Conservation (phyloP, 2,797 vertebrate species). For the Chelon auratus region DNA sequence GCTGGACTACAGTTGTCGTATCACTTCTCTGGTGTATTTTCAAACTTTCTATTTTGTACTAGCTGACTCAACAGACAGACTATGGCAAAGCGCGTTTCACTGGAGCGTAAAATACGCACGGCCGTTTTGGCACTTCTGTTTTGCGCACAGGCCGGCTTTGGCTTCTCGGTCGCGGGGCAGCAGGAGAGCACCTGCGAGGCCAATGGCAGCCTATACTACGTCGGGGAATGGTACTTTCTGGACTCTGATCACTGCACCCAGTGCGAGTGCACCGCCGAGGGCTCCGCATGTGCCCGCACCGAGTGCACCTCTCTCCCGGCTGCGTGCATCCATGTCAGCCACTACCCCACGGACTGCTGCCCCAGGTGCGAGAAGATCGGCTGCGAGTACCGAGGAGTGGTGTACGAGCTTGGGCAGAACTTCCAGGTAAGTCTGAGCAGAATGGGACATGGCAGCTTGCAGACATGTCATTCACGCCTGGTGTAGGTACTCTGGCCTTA, state of each 20-base stretch:
- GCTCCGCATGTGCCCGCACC: constrained; percentile 83
- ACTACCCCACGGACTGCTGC: constrained; percentile 90
- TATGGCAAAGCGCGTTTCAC: constrained; percentile 47
- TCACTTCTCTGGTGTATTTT: not conserved
- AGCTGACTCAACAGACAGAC: not conserved
- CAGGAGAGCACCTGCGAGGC: constrained; percentile 85
- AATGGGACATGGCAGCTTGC: no score
- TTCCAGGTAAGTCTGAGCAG: constrained; percentile 83
- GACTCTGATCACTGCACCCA: constrained; percentile 89
- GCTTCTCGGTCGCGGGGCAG: constrained; percentile 81
- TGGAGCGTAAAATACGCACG: constrained; percentile 42
- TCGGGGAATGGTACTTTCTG: constrained; percentile 89
- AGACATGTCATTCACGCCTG: no score
- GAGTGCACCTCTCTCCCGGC: constrained; percentile 86
- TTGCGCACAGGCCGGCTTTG: constrained; percentile 48
- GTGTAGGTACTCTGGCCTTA: not conserved
- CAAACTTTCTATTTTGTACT: not conserved
- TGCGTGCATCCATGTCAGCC: constrained; percentile 90
- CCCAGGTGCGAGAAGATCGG: constrained; percentile 89
- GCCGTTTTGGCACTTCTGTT: constrained; percentile 65
- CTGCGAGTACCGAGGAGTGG: constrained; percentile 87
- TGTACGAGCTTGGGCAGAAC: constrained; percentile 85
- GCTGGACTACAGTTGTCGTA: not conserved
- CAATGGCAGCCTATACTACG: constrained; percentile 87
- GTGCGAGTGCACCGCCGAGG: constrained; percentile 86